Percentiles rank a stretch among this genome's conserved stretches.
Evolutionary conservation across 2,113 vertebrate species (phyloP).

Genomic region (Callithrix jacchus): DNA sequence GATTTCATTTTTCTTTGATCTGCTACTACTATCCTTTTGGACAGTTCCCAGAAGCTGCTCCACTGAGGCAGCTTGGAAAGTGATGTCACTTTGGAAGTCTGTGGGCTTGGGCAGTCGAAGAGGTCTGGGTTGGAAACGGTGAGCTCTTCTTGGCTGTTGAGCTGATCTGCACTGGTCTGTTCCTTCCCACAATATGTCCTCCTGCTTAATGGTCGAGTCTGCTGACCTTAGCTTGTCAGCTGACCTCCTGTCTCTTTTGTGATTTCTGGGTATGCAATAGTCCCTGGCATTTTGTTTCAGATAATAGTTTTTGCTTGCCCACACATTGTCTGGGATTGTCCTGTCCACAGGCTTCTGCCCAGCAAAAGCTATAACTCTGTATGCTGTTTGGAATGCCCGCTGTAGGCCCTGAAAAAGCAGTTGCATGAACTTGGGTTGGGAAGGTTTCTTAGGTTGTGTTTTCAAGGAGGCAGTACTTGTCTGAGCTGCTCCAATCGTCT

Average conservation of each 20-base stretch:
- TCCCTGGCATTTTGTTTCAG: constrained; percentile 46
- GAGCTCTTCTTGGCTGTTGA: neutral
- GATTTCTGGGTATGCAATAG: neutral
- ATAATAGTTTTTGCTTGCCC: constrained; percentile 2
- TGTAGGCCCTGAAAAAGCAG: neutral
- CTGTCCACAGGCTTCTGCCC: constrained; percentile 22
- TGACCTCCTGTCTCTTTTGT: neutral
- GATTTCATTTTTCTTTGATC: neutral
- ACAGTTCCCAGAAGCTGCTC: neutral
- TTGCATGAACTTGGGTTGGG: constrained; percentile 49
- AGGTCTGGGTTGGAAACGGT: neutral
- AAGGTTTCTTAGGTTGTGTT: constrained; percentile 52
- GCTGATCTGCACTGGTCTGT: neutral
- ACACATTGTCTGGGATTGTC: neutral
- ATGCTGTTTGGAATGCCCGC: constrained; percentile 49
- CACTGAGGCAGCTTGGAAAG: neutral
- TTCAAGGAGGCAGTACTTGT: neutral
- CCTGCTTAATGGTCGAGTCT: neutral
- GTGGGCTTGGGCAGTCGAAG: neutral
- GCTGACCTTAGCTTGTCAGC: neutral
- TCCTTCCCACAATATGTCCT: neutral
- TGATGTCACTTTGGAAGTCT: neutral
- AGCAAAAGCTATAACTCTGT: neutral
- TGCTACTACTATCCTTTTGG: neutral
- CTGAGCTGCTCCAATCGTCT: neutral